Evolutionary conservation across 37 sponge, comb jelly and placozoan species (phyloP).

Genomic region (Beroe ovata): DNA sequence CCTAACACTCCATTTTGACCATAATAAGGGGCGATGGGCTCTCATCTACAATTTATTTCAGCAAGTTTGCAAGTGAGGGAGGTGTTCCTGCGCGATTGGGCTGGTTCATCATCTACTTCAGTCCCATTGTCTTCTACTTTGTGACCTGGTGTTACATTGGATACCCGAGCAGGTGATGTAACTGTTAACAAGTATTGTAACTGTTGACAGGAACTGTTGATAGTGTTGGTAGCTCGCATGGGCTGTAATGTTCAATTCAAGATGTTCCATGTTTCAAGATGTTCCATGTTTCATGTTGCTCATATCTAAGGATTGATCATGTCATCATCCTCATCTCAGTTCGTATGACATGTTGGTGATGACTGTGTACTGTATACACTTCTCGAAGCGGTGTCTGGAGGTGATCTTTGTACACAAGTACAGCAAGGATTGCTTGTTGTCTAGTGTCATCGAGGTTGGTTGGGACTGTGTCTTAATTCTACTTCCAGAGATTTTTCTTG

Average conservation of each 20-base stretch:
- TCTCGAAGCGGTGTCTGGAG: conserved; percentile 55
- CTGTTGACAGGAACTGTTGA: not conserved
- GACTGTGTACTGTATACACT: conserved; percentile 20
- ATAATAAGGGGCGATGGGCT: too few relatives aligned
- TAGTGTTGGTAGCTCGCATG: too few relatives aligned
- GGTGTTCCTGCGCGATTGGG: conserved; percentile 31
- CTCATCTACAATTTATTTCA: too few relatives aligned
- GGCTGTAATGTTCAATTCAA: too few relatives aligned
- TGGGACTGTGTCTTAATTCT: not conserved
- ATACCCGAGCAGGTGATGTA: not conserved
- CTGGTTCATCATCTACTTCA: conserved; percentile 62
- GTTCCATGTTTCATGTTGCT: too few relatives aligned
- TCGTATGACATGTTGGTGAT: conserved; percentile 41
- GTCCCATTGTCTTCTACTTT: not conserved
- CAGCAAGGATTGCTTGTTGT: conserved; percentile 46
- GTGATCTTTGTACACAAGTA: conserved; percentile 52
- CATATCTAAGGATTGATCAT: too few relatives aligned
- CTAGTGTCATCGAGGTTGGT: conserved; percentile 30
- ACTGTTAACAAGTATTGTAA: not conserved
- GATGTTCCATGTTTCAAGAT: too few relatives aligned
- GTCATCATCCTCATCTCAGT: not conserved
- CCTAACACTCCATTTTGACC: too few relatives aligned
- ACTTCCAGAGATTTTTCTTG: too few relatives aligned
- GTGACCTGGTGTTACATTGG: conserved; percentile 3
- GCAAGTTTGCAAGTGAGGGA: conserved; percentile 46